Percentiles rank a stretch among this genome's conserved stretches.
These are phyloP conservation scores for Embiotoca jacksoni DNA, from an alignment of 2,113 vertebrate species.

Conservation along the genomic window DNA sequence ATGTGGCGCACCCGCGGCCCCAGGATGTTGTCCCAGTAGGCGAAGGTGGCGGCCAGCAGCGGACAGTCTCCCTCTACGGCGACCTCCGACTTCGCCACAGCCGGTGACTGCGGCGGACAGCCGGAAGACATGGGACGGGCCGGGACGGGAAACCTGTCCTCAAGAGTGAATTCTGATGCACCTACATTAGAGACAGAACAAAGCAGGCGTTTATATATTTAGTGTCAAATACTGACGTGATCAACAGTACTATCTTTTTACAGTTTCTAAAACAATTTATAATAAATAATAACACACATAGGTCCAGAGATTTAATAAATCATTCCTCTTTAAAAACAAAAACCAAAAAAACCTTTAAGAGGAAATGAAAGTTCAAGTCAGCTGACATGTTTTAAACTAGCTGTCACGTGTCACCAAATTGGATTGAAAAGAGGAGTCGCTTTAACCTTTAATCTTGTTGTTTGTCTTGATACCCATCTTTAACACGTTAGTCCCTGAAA, in stretches of 20 bases:
- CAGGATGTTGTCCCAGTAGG: conserved; percentile 99
- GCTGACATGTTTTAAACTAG: neutral
- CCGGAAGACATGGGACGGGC: conserved; percentile 88
- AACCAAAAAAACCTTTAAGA: neutral
- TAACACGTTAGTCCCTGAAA: too few relatives aligned
- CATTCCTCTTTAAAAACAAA: neutral
- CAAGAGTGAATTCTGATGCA: neutral
- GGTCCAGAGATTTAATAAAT: neutral
- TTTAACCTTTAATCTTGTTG: neutral
- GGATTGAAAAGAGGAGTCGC: neutral
- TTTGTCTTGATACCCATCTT: neutral
- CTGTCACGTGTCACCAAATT: neutral
- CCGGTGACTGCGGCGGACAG: conserved; percentile 95
- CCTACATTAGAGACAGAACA: conserved; percentile 33
- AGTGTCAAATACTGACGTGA: too few relatives aligned
- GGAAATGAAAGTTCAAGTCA: conserved; percentile 43
- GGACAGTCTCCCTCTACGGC: conserved; percentile 92
- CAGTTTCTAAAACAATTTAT: too few relatives aligned
- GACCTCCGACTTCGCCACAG: conserved; percentile 96
- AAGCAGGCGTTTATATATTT: neutral
- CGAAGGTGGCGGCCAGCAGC: conserved; percentile 95
- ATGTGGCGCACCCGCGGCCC: conserved; percentile 96
- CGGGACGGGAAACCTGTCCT: neutral
- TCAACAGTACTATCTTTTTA: too few relatives aligned
- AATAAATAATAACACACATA: too few relatives aligned